phyloP scores from a whole-genome alignment of 2,113 vertebrate genomes.

The Triplophysa rosa region DNA sequence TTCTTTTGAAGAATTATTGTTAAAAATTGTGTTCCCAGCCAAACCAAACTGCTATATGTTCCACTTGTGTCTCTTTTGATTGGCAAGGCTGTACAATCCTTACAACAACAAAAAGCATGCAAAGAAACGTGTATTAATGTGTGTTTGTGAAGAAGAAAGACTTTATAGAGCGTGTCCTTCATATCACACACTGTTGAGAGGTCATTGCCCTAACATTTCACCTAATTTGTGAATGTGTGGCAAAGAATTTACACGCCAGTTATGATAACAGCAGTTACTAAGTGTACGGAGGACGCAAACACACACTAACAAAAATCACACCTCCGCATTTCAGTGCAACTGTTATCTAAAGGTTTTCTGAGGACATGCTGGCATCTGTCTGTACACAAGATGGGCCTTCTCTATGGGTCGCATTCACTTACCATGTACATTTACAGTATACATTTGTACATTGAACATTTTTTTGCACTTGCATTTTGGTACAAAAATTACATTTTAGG shows the following conservation, averaged over 20 bases:
- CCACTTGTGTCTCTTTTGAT: conserved; percentile 3
- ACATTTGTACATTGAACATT: too few species aligned
- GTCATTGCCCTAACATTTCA: conserved; percentile 29
- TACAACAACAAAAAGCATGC: background rate
- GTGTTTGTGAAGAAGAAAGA: background rate
- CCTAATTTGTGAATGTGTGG: conserved; percentile 11
- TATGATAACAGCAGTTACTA: conserved; percentile 11
- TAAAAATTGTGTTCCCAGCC: background rate
- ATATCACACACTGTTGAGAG: background rate
- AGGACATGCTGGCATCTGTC: conserved; percentile 49
- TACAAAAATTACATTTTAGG: too few species aligned
- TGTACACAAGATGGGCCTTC: background rate
- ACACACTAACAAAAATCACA: conserved; percentile 12
- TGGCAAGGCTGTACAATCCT: conserved; percentile 12
- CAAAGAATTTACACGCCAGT: conserved; percentile 15
- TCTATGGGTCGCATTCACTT: background rate
- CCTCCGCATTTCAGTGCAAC: conserved; percentile 13
- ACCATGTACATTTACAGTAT: conserved; percentile 14
- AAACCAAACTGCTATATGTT: background rate
- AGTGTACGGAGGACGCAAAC: background rate
- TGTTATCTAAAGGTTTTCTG: conserved; percentile 50
- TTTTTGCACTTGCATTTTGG: too few species aligned
- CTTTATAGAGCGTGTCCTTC: background rate
- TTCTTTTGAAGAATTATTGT: background rate
- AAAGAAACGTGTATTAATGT: background rate